These are phyloP conservation scores for Alsophila aescularia DNA, from an alignment of 2,888 invertebrate genomes.

Conservation along the genomic window DNA sequence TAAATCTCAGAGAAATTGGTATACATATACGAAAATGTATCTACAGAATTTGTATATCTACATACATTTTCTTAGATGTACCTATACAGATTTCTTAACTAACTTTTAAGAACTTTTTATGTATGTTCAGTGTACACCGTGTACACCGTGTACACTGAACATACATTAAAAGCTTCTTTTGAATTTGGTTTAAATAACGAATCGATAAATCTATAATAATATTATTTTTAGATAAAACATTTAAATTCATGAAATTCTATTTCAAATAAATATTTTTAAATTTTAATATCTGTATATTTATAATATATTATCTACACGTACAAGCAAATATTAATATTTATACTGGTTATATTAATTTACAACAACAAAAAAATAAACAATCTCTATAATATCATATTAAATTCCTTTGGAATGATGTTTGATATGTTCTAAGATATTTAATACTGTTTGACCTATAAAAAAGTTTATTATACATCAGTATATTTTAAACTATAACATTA, in stretches of 20 bases:
- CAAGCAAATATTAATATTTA: not conserved
- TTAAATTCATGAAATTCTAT: not conserved
- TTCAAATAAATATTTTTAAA: not conserved
- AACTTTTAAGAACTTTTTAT: too few species aligned
- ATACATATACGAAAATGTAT: too few species aligned
- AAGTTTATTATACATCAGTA: not conserved
- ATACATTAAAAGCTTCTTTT: too few species aligned
- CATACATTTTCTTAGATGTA: too few species aligned
- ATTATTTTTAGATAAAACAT: not conserved
- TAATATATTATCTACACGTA: not conserved
- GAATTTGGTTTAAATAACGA: not conserved
- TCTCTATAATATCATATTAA: conserved; percentile 23
- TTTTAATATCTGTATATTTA: not conserved
- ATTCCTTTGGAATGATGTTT: conserved; percentile 42
- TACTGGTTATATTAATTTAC: not conserved
- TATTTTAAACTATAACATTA: conserved; percentile 37
- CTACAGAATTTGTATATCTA: too few species aligned
- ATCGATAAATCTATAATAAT: not conserved
- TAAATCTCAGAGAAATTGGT: too few species aligned
- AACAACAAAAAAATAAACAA: conserved; percentile 1
- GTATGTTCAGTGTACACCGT: too few species aligned
- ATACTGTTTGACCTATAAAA: conserved; percentile 39
- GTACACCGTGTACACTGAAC: too few species aligned
- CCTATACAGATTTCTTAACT: too few species aligned
- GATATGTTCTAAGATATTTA: conserved; percentile 61